Conservation (phyloP, 2,113 vertebrate species). For the Scopus umbretta region DNA sequence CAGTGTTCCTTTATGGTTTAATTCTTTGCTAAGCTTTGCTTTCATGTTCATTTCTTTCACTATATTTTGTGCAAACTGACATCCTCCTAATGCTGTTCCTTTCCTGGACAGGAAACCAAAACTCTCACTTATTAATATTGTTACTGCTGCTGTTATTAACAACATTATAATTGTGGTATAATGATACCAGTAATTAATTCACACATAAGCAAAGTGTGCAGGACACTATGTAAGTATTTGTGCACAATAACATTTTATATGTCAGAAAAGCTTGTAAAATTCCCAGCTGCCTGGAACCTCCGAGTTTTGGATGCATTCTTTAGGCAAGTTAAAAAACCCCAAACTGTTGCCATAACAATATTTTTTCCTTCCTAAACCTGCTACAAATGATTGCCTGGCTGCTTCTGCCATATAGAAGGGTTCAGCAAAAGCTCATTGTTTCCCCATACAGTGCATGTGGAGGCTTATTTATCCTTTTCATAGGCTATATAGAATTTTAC, state of each 20-base stretch:
- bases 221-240: not conserved
- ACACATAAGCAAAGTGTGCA: not conserved
- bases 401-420: not conserved
- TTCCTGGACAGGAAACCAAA: not conserved
- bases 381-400: not conserved
- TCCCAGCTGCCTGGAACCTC: not conserved
- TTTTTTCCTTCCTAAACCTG: not conserved
- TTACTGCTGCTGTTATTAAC: not conserved
- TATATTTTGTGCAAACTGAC: not conserved
- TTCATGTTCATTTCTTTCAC: not conserved
- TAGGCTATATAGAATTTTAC: not conserved
- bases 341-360: not conserved
- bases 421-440: not conserved
- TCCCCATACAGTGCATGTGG: not conserved
- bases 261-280: not conserved
- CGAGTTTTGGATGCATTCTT: not conserved
- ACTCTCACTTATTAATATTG: not conserved
- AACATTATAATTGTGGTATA: not conserved
- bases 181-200: not conserved
- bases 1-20: not conserved
- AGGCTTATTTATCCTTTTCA: not conserved
- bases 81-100: not conserved
- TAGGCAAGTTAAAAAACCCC: not conserved
- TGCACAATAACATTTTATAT: not conserved
- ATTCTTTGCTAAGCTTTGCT: not conserved